Evolutionary conservation across 2,113 vertebrate species (phyloP).

Genomic region (Machaerirhynchus nigripectus): DNA sequence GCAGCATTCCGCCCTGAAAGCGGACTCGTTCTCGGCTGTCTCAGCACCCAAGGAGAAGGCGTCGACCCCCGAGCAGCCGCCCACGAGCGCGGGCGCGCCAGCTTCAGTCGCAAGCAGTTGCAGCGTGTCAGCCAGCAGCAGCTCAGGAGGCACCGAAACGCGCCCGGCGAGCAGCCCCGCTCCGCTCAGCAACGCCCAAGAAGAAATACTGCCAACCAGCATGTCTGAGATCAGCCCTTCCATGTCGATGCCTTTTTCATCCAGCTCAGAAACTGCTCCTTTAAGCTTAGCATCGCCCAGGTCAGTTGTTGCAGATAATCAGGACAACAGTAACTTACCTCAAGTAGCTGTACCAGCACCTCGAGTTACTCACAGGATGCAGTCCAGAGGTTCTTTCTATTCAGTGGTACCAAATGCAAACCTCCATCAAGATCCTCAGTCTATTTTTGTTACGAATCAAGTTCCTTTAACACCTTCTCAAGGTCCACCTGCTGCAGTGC

Average conservation of each 20-base stretch:
- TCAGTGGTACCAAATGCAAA: slow-evolving; percentile 83
- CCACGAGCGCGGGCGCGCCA: slow-evolving; percentile 33
- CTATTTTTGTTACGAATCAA: slow-evolving; percentile 90
- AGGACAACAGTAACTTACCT: slow-evolving; percentile 89
- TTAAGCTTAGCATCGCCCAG: slow-evolving; percentile 76
- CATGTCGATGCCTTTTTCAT: slow-evolving; percentile 79
- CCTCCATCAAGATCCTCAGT: slow-evolving; percentile 84
- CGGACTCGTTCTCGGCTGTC: slow-evolving; percentile 75
- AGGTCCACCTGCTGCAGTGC: slow-evolving; percentile 81
- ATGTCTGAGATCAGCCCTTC: slow-evolving; percentile 76
- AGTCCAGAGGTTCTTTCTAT: slow-evolving; percentile 91
- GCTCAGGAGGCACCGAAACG: slow-evolving; percentile 69
- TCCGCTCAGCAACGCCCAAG: slow-evolving; percentile 48
- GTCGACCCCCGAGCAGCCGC: slow-evolving; percentile 67
- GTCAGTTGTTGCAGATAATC: slow-evolving; percentile 81
- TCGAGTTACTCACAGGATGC: slow-evolving; percentile 89
- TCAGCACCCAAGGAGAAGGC: slow-evolving; percentile 84
- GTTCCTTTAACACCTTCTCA: slow-evolving; percentile 79
- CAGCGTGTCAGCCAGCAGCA: slow-evolving; percentile 71
- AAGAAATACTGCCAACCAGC: slow-evolving; percentile 75
- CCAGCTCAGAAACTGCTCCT: slow-evolving; percentile 82
- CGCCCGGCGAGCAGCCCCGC: slow-evolving; percentile 57
- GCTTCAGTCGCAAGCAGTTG: slow-evolving; percentile 61
- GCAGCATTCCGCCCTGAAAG: slow-evolving; percentile 79
- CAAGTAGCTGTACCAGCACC: slow-evolving; percentile 89